Evolutionary conservation across 2,888 invertebrate species (phyloP), one percentile per base, ranked within the genome.

Genomic region (Corbicula japonica): DNA sequence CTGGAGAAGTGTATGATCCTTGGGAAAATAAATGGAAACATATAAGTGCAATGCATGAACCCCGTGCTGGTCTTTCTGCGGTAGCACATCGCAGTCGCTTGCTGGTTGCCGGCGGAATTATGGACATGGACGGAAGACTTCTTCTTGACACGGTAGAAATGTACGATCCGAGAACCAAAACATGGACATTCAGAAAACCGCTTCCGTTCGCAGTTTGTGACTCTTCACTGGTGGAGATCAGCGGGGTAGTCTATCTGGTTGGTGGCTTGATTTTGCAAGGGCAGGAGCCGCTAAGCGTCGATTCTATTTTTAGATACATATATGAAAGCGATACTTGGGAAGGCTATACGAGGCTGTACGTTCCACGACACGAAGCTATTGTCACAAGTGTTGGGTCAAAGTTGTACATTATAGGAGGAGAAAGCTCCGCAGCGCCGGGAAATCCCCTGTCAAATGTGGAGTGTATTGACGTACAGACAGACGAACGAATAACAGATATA

Each of bases 381-480:
- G 83, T 76, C 44, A 72, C 75, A 6, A 77, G 70, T 5, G 32
- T 89, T 12, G 88, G 87, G 76, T 63, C 80, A 41, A 72, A 65
- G 60, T 75, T 84, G n/a, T 91, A 83, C 74, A 72, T 91, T 15
- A 69, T 90, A 23, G 91, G 91, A 21, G 91, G 91, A n/a, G 81
- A 89, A 46, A 86, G 83, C 63, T 89, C 89, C 0, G 76, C 79
- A 0, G 70, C 77, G 21, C 46, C 58, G 21, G 83, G 83, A 8
- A 69, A 75, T 35, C 85, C 87, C 8, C 69, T 90, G 56, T 58
- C 84, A 8, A 82, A 85, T 26, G 86, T 90, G 15, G 90, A 90
- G 62, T 88, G 89, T 69, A 76, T 86, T 26, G 88, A 90, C 76
- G 76, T 86, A 0, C 69, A 70, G 6, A 73, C 75, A 15, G 76